Evolutionary conservation across 2,113 vertebrate species (phyloP), one percentile per base, ranked within the genome.

Genomic region (Echinops telfairi): DNA sequence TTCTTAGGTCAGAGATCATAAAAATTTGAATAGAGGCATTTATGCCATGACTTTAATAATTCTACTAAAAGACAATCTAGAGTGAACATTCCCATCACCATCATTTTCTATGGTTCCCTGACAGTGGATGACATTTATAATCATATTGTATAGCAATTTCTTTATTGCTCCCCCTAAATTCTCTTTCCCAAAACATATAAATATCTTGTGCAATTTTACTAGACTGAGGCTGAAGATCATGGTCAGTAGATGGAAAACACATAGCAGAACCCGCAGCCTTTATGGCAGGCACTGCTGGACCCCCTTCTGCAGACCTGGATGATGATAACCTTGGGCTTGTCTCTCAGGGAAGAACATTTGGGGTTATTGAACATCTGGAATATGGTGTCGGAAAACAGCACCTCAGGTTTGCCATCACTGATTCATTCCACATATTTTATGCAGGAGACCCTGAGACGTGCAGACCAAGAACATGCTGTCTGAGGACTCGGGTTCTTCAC

Each of bases 311-410:
- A 99, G 80, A 98, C 98, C 97, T 99, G 98, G 86, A 99, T 98
- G 95, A 99, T 95, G 95, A 99, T 97, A 96, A 98, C 96, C 92
- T 99, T 99, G 83, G 98, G 98, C 96, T 99, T 99, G 86, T 98
- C 47, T 31, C 94, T 38, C 93, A 99, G 96, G 0, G 68, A 95
- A 1, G 53, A 57, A 93, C 98, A 99, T 15, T 94, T 95, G 76
- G n/a, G 1, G 36, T 98, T 97, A 92, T 98, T 97, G 75, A 99
- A 96, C 68, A 96, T 95, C 36, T 93, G 33, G 25, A 97, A 98
- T 91, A 99, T 98, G 6, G 97, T 93, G 86, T 98, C 66, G 0
- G 97, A 88, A 57, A 31, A 53, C 58, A 98, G 97, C 33, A 97
- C 70, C 70, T 98, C 98, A 17, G 83, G 75, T 3, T 0, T 77